These are phyloP conservation scores for Syngnathus floridae DNA, from an alignment of 2,113 vertebrate species.

Conservation along the genomic window DNA sequence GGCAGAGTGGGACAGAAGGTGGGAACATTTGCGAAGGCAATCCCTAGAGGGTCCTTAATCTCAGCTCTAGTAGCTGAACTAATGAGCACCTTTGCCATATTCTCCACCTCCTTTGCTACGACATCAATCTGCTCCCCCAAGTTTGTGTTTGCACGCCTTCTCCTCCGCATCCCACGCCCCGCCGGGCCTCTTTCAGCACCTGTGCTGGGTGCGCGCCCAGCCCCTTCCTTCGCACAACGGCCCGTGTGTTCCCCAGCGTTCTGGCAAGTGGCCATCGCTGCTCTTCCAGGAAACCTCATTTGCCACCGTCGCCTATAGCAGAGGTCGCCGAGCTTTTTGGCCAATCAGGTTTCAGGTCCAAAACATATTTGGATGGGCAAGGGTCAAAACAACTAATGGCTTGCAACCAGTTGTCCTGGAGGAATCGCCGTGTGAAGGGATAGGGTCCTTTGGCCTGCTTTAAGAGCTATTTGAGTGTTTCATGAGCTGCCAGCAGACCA, in stretches of 20 bases:
- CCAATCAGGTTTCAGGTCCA: neutral
- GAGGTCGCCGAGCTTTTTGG: neutral
- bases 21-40: neutral
- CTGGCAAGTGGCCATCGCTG: slow-evolving; percentile 57
- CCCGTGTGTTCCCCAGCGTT: slow-evolving; percentile 57
- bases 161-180: slow-evolving; percentile 36
- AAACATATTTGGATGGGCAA: neutral
- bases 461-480: slow-evolving; percentile 45
- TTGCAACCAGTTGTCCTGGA: slow-evolving; percentile 26
- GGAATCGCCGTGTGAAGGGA: slow-evolving; percentile 44
- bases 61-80: neutral
- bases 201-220: slow-evolving; percentile 66
- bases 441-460: slow-evolving; percentile 51
- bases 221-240: slow-evolving; percentile 57
- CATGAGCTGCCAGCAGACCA: slow-evolving; percentile 42
- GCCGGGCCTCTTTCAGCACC: slow-evolving; percentile 62
- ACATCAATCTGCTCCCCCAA: slow-evolving; percentile 28
- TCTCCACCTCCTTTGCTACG: slow-evolving; percentile 21
- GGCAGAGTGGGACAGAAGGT: neutral
- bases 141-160: slow-evolving; percentile 31
- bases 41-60: neutral
- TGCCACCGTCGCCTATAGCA: slow-evolving; percentile 41
- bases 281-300: slow-evolving; percentile 65
- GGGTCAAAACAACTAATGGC: neutral
- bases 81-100: neutral